Base-by-base conservation (phyloP, 2,888 invertebrate genomes). In the Agonopterix heracliana region DNA sequence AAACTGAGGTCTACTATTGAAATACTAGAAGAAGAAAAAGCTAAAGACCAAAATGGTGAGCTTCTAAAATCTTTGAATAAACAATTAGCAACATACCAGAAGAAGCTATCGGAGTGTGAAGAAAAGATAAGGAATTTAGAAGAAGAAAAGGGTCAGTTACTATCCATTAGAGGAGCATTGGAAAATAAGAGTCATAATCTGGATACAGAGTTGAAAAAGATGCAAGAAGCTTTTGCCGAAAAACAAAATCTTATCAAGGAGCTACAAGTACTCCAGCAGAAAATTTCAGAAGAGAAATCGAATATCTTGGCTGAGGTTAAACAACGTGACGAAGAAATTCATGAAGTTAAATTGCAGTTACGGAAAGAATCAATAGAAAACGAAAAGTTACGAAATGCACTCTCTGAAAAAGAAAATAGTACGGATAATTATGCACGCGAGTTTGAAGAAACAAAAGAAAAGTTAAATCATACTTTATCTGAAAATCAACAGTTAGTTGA, bases 351-450 rank as follows among this genome's bases (percentile, higher is more conserved):
- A 56, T 69, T 91, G 47, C 81, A 89, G 46, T 70, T 91, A 44
- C 81, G 90, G 73, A 83, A 92, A 78, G 89, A 90, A 59, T 89
- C 92, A 0, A 91, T 93, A 46, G 89, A 90, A 52, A 89, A 91
- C 52, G 90, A 93, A 57, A 92, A 91, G 59, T 72, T 94, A 55
- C 92, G 91, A 53, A 85, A 85, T 42, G 89, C 81, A 54, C 75
- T 93, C 54, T 75, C 89, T 47, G 90, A 90, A 53, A 87, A 89
- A 60, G 85, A 91, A 49, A 82, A 80, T 40, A 68, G 79, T 48
- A 64, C 83, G 34, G 75, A 85, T 45, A 78, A 87, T 40, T 86
- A 90, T 53, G 81, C 88, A 49, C 78, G 84, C 47, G 84, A 81
- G 26, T 64, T 92, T 14, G 82, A 90, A 54, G 81, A 82, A 50